These are phyloP conservation scores for Ligdia adustata DNA, from an alignment of 2,888 invertebrate species.

Conservation along the genomic window DNA sequence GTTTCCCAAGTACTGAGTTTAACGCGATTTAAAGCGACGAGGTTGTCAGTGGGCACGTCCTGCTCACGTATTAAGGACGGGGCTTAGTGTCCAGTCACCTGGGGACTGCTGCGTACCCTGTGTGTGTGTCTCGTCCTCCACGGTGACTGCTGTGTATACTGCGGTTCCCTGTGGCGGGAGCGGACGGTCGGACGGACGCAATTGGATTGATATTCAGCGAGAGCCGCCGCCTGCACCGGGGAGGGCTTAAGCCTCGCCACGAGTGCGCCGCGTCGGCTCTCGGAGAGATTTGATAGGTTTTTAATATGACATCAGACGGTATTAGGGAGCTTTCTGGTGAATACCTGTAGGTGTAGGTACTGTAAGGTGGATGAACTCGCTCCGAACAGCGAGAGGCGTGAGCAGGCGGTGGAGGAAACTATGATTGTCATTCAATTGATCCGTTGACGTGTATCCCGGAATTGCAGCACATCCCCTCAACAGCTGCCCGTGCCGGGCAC, in stretches of 20 bases:
- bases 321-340: neutral
- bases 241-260: constrained; percentile 14
- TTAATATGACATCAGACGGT: constrained; percentile 12
- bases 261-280: constrained; percentile 8
- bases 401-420: neutral
- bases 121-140: neutral
- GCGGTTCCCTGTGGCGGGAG: constrained; percentile 3
- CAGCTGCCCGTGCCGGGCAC: too few species aligned
- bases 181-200: constrained; percentile 6
- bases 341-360: neutral
- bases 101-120: neutral
- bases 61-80: constrained; percentile 7
- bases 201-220: constrained; percentile 14
- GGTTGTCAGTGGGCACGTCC: constrained; percentile 14
- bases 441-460: too few species aligned
- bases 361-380: neutral
- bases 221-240: constrained; percentile 5
- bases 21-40: constrained; percentile 11
- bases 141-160: constrained; percentile 1
- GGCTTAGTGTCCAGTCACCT: neutral
- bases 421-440: neutral
- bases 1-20: constrained; percentile 2
- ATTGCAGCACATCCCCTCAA: too few species aligned
- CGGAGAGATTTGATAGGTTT: constrained; percentile 5
- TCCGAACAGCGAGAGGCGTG: neutral